Evolutionary conservation across 2,113 vertebrate species (phyloP), one percentile per base, ranked within the genome.

Genomic region (Clarias macrocephalus): DNA sequence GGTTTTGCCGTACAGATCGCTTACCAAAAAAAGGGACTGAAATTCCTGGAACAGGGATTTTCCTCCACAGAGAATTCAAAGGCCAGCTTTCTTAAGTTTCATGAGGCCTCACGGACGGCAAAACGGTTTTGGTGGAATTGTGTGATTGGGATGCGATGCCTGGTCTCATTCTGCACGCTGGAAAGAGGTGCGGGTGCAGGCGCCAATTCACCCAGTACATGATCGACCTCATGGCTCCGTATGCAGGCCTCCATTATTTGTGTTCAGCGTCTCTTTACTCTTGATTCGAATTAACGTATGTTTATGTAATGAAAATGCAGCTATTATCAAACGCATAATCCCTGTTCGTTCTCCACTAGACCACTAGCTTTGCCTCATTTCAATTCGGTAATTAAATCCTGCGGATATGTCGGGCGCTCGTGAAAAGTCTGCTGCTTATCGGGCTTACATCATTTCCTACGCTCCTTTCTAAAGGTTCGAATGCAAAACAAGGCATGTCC

Each of bases 11-110:
- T 80, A 85, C 75, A 9, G 59, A 56, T 85, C 76, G 30, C 84
- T 85, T 28, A 86, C 54, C 54, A 79, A 77, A 85, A 77, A 86
- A 73, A 52, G 37, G 33, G 9, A 28, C 63, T 81, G 62, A 81
- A 86, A 81, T 86, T 86, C 77, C 85, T 28, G 85, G 85, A 76
- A 87, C 54, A n/a, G 65, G 59, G 83, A 72, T 84, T 84, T 73
- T 84, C 66, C 66, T 84, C 83, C 66, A 25, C 66, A 72, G 83
- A 59, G 83, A 60, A 73, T 84, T 73, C 10, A 25, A 57, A 59
- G 16, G 65, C 63, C 28, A 33, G 77, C 81, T 66, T 66, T 83
- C 81, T 65, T 62, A 19, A 21, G 66, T 66, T 66, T 42, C 81
- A 83, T 30, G 21, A 13, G 23, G 59, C 23, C 33, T 82, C 28